Percentiles rank a stretch among this genome's conserved stretches.
phyloP scores from a whole-genome alignment of 2,888 invertebrate genomes.

The Colostygia pectinataria region DNA sequence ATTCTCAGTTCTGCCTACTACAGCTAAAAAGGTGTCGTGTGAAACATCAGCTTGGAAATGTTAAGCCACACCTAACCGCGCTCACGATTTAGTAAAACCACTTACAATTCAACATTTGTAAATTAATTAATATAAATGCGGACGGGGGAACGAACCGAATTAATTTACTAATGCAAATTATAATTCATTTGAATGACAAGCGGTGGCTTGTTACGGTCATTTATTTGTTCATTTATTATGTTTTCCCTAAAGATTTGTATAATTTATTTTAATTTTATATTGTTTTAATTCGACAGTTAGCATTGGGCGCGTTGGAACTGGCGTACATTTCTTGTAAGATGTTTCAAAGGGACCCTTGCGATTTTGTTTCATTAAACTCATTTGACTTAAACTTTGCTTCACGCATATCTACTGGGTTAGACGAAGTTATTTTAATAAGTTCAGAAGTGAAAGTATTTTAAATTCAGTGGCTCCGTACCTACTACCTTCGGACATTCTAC shows the following conservation, averaged over 20 bases:
- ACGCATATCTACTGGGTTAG: too few species aligned
- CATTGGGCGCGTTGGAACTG: too few species aligned
- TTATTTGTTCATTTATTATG: slow-evolving; percentile 13
- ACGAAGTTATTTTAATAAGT: too few species aligned
- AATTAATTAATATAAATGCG: slow-evolving; percentile 29
- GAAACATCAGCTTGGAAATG: slow-evolving; percentile 3
- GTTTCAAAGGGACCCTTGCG: too few species aligned
- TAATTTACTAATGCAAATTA: slow-evolving; percentile 34
- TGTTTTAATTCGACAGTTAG: background rate
- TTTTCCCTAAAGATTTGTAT: slow-evolving; percentile 10
- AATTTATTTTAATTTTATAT: slow-evolving; percentile 10
- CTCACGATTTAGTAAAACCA: slow-evolving; percentile 23
- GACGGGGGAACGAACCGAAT: slow-evolving; percentile 21
- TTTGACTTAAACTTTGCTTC: too few species aligned
- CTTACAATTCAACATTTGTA: slow-evolving; percentile 21
- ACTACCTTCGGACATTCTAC: too few species aligned
- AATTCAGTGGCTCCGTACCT: too few species aligned
- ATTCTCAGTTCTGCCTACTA: too few species aligned
- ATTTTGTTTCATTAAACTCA: too few species aligned
- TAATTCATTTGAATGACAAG: slow-evolving; percentile 22
- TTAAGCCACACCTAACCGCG: slow-evolving; percentile 10
- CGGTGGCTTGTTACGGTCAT: slow-evolving; percentile 13
- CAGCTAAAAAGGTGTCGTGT: background rate
- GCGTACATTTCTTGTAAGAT: too few species aligned
- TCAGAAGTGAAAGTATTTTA: too few species aligned